Evolutionary conservation across 2,797 vertebrate species (phyloP), one percentile per base, ranked within the genome.

Genomic region (Neosalanx taihuensis): DNA sequence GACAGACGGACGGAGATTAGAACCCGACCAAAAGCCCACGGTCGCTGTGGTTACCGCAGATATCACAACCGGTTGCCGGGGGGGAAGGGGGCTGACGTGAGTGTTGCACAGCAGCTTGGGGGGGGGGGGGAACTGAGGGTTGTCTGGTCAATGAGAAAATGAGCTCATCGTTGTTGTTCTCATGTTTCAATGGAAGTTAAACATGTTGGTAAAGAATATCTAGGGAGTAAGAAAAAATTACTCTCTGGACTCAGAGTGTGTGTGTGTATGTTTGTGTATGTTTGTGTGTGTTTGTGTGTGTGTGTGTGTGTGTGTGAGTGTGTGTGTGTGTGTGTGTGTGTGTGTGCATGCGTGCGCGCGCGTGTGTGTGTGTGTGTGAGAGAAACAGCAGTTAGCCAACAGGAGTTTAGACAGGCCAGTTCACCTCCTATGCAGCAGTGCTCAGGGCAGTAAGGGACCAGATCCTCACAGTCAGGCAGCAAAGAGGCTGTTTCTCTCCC

Each of bases 1-100:
- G 59, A 46, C 41, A 46, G 76, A 80, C 72, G 60, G 63, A 67
- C 59, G 72, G 73, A 79, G 69, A 80, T 65, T 66, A 77, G 64
- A 76, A 71, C 70, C 72, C 68, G 4, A 31, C 51, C 4, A 72
- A 29, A 73, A 74, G 64, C 60, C 51, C 41, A 62, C 61, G 23
- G 37, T 78, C 62, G 0, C 63, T 69, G 62, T 69, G 72, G 72
- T 67, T 72, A 79, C 69, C 41, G 29, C 30, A 37, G 12, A 37
- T 49, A 73, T 71, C 41, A 10, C 46, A 68, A 31, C 66, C 69
- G 62, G 56, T 56, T n/a, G 15, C 51, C 3, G 15, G 18, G 51
- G 51, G 15, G 51, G 15, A n/a, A 17, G 51, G 3, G 6, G 15
- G 51, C n/a, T 17, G 15, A n/a, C 18, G 18, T 56, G 51, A 17